These are phyloP conservation scores for Gadopsis marmoratus DNA, from an alignment of 2,797 vertebrate genomes.

Conservation along the genomic window DNA sequence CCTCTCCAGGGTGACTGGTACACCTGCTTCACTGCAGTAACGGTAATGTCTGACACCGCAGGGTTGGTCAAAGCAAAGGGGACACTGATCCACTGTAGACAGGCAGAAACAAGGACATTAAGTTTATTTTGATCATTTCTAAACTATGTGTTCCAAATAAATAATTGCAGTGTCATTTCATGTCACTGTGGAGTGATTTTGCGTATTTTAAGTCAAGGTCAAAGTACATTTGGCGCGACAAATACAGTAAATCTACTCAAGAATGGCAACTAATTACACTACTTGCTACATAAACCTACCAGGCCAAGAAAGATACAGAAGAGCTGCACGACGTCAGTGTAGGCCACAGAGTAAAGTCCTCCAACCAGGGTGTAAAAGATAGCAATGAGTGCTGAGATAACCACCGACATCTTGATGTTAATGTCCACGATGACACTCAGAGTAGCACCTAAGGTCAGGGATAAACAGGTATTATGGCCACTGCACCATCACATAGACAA, in stretches of 20 bases:
- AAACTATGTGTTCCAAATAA: not conserved
- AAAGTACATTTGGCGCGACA: not conserved
- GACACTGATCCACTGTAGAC: slow-evolving; percentile 93
- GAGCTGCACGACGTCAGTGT: slow-evolving; percentile 97
- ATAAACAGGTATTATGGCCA: not conserved
- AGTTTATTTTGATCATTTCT: not conserved
- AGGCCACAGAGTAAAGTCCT: slow-evolving; percentile 96
- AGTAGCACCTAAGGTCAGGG: slow-evolving; percentile 88
- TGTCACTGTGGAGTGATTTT: not conserved
- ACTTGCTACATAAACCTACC: slow-evolving; percentile 82
- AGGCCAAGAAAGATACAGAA: slow-evolving; percentile 97
- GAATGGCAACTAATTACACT: not conserved
- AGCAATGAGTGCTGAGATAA: slow-evolving; percentile 94
- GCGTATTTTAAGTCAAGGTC: slow-evolving; percentile 1
- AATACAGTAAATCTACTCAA: slow-evolving; percentile 1
- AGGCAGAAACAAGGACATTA: not conserved
- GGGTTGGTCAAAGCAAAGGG: slow-evolving; percentile 94
- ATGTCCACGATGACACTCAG: slow-evolving; percentile 96
- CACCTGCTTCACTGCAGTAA: slow-evolving; percentile 90
- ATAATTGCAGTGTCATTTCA: not conserved
- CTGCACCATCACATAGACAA: not conserved
- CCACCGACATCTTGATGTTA: slow-evolving; percentile 91
- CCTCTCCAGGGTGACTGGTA: slow-evolving; percentile 95
- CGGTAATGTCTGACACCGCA: slow-evolving; percentile 93
- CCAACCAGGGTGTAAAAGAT: slow-evolving; percentile 95